Percentiles rank a stretch among this genome's conserved stretches.
Evolutionary conservation across 2,888 invertebrate genomes (phyloP).

Genomic region (Andricus quercusramuli): DNA sequence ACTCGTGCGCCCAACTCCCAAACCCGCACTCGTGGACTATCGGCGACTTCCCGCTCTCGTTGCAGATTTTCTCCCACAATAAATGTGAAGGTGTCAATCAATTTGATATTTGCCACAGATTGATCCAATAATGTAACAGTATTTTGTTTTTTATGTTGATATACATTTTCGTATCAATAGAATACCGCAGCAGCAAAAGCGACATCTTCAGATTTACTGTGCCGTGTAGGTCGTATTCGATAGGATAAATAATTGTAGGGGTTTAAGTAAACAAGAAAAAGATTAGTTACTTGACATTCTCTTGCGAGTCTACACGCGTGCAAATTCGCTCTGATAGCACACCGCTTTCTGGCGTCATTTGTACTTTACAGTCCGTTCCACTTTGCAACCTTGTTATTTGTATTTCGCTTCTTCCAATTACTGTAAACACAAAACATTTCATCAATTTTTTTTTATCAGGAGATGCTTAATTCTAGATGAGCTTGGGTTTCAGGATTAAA

Average conservation of each 20-base stretch:
- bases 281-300: slow-evolving; percentile 85
- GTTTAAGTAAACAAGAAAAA: slow-evolving; percentile 71
- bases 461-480: background rate
- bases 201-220: background rate
- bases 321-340: slow-evolving; percentile 91
- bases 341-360: slow-evolving; percentile 95
- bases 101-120: too few species aligned
- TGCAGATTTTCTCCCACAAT: too few species aligned
- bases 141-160: too few species aligned
- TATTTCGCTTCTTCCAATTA: slow-evolving; percentile 97
- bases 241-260: slow-evolving; percentile 36
- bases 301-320: slow-evolving; percentile 92
- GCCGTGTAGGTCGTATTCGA: slow-evolving; percentile 44
- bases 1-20: too few species aligned
- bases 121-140: too few species aligned
- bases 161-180: too few species aligned
- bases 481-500: background rate
- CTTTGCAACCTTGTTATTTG: slow-evolving; percentile 96
- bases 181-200: background rate
- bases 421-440: slow-evolving; percentile 80
- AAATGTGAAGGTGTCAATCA: too few species aligned
- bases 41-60: too few species aligned
- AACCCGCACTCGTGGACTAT: too few species aligned
- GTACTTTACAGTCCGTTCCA: slow-evolving; percentile 97
- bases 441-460: slow-evolving; percentile 20